Percentiles rank a stretch among this genome's conserved stretches.
phyloP scores from a whole-genome alignment of 2,113 vertebrate genomes.

The Amia ocellicauda region DNA sequence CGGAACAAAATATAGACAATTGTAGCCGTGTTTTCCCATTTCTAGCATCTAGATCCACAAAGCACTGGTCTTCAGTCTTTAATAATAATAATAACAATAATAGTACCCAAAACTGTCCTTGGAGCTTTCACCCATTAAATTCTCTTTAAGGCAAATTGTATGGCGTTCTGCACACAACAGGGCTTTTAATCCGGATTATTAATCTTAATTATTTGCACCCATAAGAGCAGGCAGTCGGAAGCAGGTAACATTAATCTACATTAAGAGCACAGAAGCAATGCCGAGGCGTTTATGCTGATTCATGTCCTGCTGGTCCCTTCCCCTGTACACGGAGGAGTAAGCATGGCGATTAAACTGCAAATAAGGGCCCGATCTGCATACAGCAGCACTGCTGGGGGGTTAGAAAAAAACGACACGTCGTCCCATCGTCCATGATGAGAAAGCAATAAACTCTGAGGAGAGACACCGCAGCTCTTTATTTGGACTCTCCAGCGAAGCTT shows the following conservation, averaged over 20 bases:
- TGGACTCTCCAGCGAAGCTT: too few species aligned
- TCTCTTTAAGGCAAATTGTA: slow-evolving; percentile 74
- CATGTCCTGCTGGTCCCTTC: slow-evolving; percentile 65
- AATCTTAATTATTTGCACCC: slow-evolving; percentile 88
- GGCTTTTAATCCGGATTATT: slow-evolving; percentile 74
- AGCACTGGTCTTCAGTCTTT: not conserved
- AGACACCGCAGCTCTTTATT: not conserved
- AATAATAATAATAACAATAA: slow-evolving; percentile 7
- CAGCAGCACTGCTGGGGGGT: not conserved
- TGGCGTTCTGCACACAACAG: slow-evolving; percentile 73
- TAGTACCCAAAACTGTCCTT: slow-evolving; percentile 30
- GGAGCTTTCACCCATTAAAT: slow-evolving; percentile 61
- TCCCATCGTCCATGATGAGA: not conserved
- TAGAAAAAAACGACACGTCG: not conserved
- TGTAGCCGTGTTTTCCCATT: too few species aligned
- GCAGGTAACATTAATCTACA: slow-evolving; percentile 87
- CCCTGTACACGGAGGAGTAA: slow-evolving; percentile 48
- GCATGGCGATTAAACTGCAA: slow-evolving; percentile 45
- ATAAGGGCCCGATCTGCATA: slow-evolving; percentile 6
- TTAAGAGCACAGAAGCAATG: slow-evolving; percentile 70
- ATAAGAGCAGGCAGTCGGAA: slow-evolving; percentile 69
- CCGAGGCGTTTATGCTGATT: slow-evolving; percentile 71
- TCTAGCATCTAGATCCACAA: not conserved
- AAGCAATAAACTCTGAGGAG: not conserved
- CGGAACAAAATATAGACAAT: too few species aligned